These are phyloP conservation scores for Elanoides forficatus DNA, from an alignment of 2,113 vertebrate species.

Conservation along the genomic window DNA sequence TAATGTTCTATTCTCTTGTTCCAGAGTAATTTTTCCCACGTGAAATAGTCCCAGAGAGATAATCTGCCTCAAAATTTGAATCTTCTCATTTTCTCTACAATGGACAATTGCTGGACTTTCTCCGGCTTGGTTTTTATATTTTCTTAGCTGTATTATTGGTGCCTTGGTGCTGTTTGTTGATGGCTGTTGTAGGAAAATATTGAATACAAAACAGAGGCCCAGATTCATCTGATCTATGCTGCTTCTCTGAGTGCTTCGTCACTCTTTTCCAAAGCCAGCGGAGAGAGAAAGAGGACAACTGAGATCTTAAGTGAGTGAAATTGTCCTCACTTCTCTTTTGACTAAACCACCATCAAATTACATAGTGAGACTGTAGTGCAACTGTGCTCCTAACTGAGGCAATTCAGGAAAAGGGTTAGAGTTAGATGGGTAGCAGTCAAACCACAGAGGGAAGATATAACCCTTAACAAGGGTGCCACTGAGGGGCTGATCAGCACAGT, in stretches of 20 bases:
- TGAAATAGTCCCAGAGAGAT: background rate
- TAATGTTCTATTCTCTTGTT: background rate
- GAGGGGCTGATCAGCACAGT: background rate
- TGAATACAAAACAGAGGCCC: background rate
- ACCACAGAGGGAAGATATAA: background rate
- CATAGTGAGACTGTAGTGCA: background rate
- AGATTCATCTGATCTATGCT: background rate
- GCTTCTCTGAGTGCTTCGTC: background rate
- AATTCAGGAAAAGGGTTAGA: slow-evolving; percentile 20
- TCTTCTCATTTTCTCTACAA: background rate
- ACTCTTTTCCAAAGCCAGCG: background rate
- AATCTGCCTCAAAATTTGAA: background rate
- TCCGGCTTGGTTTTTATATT: background rate
- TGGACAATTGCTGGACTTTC: background rate
- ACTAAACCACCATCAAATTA: slow-evolving; percentile 3
- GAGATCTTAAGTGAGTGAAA: background rate
- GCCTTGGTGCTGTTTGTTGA: background rate
- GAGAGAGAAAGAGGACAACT: background rate
- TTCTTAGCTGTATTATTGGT: background rate
- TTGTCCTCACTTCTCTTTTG: slow-evolving; percentile 31
- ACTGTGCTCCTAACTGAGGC: background rate
- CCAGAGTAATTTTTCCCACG: background rate
- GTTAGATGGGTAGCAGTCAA: background rate
- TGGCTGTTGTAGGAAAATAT: background rate
- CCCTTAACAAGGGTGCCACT: background rate